Conservation (phyloP, 2,888 invertebrate genomes). For the Argyra leucocephala region DNA sequence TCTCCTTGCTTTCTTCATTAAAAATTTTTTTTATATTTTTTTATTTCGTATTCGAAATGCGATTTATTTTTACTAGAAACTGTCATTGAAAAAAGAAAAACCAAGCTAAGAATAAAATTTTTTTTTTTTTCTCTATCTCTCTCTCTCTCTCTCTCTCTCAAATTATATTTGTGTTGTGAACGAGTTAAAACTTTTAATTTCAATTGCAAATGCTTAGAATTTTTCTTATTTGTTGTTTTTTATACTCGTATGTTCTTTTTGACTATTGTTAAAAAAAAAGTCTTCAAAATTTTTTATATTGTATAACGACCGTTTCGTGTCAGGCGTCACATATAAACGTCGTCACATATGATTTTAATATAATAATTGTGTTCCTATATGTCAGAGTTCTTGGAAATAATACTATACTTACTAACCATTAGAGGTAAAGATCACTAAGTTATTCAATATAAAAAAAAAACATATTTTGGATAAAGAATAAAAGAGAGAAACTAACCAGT, state of each 20-base stretch:
- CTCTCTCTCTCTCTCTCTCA: background rate
- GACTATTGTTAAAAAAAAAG: background rate
- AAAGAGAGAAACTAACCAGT: too few relatives aligned
- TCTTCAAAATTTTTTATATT: background rate
- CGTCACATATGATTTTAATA: slow-evolving; percentile 4
- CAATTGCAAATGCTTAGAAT: background rate
- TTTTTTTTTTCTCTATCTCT: background rate
- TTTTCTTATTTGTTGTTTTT: background rate
- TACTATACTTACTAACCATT: too few relatives aligned
- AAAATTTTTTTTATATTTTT: background rate
- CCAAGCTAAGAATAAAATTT: background rate
- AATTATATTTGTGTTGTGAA: background rate
- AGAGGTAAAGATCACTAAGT: too few relatives aligned
- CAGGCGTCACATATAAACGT: background rate
- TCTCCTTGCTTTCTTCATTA: background rate
- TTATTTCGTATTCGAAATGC: background rate
- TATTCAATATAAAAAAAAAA: too few relatives aligned
- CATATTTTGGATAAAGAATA: too few relatives aligned
- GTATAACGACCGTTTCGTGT: background rate
- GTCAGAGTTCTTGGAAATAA: too few relatives aligned
- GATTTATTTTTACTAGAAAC: background rate
- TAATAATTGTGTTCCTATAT: background rate
- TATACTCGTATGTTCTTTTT: background rate
- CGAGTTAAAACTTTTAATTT: background rate
- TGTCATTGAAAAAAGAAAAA: background rate